Conservation (phyloP, 2,888 invertebrate genomes). For the Lordiphosa fenestrarum region DNA sequence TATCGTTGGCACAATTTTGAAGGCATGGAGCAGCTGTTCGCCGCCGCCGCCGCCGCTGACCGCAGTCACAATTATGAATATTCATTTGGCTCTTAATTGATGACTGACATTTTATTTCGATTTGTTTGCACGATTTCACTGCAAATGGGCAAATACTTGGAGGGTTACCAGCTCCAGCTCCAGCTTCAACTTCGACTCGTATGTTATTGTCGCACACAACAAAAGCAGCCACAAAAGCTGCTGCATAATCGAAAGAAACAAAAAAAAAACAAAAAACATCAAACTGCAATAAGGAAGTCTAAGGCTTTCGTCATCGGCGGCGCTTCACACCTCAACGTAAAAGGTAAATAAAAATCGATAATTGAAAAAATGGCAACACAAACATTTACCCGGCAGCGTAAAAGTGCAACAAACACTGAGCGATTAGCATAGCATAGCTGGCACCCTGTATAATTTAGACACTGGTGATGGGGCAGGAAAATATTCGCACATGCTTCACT, state of each 20-base stretch:
- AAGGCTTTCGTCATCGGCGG: slow-evolving; percentile 9
- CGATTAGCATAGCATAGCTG: slow-evolving; percentile 27
- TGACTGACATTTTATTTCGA: slow-evolving; percentile 39
- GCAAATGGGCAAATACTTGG: background rate
- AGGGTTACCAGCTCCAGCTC: background rate
- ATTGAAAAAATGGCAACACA: slow-evolving; percentile 63
- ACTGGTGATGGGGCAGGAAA: slow-evolving; percentile 48
- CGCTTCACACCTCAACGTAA: slow-evolving; percentile 34
- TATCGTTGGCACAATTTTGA: slow-evolving; percentile 47
- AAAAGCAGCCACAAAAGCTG: slow-evolving; percentile 1
- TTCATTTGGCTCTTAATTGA: slow-evolving; percentile 40
- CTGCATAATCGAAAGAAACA: slow-evolving; percentile 19
- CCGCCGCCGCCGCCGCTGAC: slow-evolving; percentile 5
- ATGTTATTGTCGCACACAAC: too few species aligned
- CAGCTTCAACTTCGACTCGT: too few species aligned
- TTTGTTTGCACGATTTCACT: slow-evolving; percentile 21
- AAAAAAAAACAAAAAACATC: background rate
- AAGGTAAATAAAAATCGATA: slow-evolving; percentile 63
- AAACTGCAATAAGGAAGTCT: slow-evolving; percentile 64
- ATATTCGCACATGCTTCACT: slow-evolving; percentile 59
- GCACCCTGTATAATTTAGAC: slow-evolving; percentile 4
- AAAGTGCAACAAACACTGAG: slow-evolving; percentile 12
- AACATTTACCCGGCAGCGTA: slow-evolving; percentile 49
- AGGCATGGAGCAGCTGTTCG: slow-evolving; percentile 16
- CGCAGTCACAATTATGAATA: slow-evolving; percentile 32